phyloP scores from a whole-genome alignment of 1,140 invertebrate genomes.

The Drosophila repleta region DNA sequence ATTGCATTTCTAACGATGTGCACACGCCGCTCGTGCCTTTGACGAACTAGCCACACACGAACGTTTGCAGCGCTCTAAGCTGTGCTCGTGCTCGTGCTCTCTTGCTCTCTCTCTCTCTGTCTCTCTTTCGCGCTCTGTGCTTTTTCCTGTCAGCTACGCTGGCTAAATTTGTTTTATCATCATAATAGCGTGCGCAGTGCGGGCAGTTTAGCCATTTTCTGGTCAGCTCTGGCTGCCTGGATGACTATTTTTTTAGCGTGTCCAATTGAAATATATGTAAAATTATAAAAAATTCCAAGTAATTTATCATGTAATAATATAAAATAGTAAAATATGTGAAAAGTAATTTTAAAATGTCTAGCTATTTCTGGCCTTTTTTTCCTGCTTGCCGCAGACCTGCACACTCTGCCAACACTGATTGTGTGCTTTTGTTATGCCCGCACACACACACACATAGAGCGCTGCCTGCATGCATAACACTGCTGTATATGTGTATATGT shows the following conservation, averaged over 20 bases:
- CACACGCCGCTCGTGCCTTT: conserved; percentile 11
- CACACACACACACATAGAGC: not conserved
- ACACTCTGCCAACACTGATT: too few species aligned
- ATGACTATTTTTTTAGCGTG: too few species aligned
- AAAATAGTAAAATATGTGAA: too few species aligned
- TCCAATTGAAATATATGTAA: too few species aligned
- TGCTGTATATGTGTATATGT: conserved; percentile 4
- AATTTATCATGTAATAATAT: too few species aligned
- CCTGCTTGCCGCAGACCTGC: too few species aligned
- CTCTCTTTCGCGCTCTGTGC: conserved; percentile 11
- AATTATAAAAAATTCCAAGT: too few species aligned
- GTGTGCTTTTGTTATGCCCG: conserved; percentile 18
- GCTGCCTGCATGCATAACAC: not conserved
- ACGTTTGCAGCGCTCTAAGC: conserved; percentile 29
- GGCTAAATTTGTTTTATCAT: conserved; percentile 45
- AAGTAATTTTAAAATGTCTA: too few species aligned
- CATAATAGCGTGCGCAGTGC: too few species aligned
- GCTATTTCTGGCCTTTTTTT: too few species aligned
- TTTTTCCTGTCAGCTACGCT: conserved; percentile 36
- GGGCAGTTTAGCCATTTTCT: too few species aligned
- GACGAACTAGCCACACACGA: conserved; percentile 3
- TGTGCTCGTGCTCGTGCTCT: conserved; percentile 6
- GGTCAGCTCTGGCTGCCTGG: too few species aligned
- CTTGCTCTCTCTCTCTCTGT: conserved; percentile 4
- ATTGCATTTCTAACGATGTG: conserved; percentile 41